These are phyloP conservation scores for Scotopteryx bipunctaria DNA, from an alignment of 2,888 invertebrate species.

Conservation along the genomic window DNA sequence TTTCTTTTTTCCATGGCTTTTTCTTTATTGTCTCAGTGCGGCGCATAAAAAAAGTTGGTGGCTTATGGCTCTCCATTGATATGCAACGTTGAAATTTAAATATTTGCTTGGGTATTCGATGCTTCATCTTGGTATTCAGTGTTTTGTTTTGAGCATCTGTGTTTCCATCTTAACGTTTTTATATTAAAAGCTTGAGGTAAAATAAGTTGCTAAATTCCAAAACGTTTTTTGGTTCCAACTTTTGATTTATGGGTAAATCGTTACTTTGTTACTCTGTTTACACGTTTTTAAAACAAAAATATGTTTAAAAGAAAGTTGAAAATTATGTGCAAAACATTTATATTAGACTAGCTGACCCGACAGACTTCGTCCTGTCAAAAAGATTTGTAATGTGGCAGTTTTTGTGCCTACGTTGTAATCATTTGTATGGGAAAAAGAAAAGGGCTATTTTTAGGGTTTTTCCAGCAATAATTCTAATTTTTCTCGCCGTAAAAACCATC, in stretches of 20 bases:
- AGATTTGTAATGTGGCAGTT: too few relatives aligned
- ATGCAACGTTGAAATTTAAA: conserved; percentile 83
- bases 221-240: conserved; percentile 2
- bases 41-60: conserved; percentile 74
- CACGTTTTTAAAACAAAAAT: too few relatives aligned
- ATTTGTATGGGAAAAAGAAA: too few relatives aligned
- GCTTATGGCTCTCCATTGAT: conserved; percentile 84
- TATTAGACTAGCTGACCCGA: too few relatives aligned
- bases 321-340: too few relatives aligned
- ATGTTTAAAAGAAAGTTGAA: neutral
- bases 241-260: conserved; percentile 18
- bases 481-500: too few relatives aligned
- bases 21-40: conserved; percentile 81
- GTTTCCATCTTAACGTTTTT: conserved; percentile 78
- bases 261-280: conserved; percentile 9
- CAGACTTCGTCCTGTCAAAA: too few relatives aligned
- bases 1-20: conserved; percentile 69
- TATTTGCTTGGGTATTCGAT: conserved; percentile 78
- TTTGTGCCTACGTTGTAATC: too few relatives aligned
- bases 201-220: conserved; percentile 31
- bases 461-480: too few relatives aligned
- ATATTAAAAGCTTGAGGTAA: conserved; percentile 50
- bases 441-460: too few relatives aligned
- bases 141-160: conserved; percentile 71
- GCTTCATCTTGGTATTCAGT: conserved; percentile 62